Evolutionary conservation across 2,113 vertebrate genomes (phyloP).

Genomic region (Monopterus albus): DNA sequence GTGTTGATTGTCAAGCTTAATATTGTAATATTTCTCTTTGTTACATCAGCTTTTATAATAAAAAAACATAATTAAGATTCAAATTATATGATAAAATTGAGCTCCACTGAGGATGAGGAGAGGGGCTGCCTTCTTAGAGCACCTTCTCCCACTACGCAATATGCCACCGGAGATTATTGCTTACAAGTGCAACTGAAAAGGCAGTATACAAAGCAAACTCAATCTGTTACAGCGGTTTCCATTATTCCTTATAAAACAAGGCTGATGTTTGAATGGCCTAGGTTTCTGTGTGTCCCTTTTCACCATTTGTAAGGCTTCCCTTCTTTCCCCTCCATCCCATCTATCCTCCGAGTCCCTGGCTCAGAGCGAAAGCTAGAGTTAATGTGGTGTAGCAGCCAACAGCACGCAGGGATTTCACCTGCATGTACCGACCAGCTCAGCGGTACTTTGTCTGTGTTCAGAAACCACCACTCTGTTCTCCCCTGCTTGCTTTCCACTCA

Average conservation of each 20-base stretch:
- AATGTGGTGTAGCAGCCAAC: constrained; percentile 68
- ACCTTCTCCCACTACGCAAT: background rate
- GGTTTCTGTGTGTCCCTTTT: constrained; percentile 8
- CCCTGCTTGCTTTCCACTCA: constrained; percentile 18
- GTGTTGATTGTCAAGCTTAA: too few species aligned
- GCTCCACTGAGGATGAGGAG: background rate
- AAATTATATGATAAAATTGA: background rate
- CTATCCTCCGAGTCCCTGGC: constrained; percentile 46
- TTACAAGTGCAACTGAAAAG: constrained; percentile 22
- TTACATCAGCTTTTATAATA: background rate
- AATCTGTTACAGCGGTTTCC: constrained; percentile 4
- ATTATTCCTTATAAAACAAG: constrained; percentile 33
- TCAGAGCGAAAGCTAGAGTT: constrained; percentile 61
- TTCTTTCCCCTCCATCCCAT: constrained; percentile 27
- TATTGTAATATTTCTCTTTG: too few species aligned
- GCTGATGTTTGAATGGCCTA: background rate
- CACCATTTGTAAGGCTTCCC: constrained; percentile 21
- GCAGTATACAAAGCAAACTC: constrained; percentile 14
- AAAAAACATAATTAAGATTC: background rate
- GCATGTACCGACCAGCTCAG: constrained; percentile 56
- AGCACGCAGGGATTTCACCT: constrained; percentile 63
- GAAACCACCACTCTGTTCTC: constrained; percentile 4
- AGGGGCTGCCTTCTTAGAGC: background rate
- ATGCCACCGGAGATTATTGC: background rate
- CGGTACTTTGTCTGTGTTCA: constrained; percentile 37